Evolutionary conservation across 2,797 vertebrate species (phyloP), one percentile per base, ranked within the genome.

Genomic region (Anguilla anguilla): DNA sequence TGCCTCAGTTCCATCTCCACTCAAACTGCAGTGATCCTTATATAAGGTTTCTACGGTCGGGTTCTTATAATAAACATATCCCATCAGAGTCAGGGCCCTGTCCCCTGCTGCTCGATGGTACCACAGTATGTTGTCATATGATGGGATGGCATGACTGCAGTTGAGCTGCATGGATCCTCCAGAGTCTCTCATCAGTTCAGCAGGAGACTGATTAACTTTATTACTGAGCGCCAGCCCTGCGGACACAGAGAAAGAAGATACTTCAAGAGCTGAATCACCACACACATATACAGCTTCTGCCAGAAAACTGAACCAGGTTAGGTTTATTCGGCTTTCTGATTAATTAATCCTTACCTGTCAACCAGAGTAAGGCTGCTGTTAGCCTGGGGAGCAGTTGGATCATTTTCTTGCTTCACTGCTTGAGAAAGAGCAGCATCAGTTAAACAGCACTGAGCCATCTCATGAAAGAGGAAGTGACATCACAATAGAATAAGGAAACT

Each of bases 41-140:
- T n/a, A n/a, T n/a, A 31, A 9, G 7, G 10, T 5, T 53, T 51
- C 0, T 86, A 85, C 87, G 0, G 0, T 55, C 39, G 17, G 88
- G 0, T 0, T 22, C 5, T 5, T 89, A 91, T 2, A 88, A 85
- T 90, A 90, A 39, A 87, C 83, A 22, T 13, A 91, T 0, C 89
- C 93, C 6, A 86, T 86, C 25, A 89, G 72, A 17, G 85, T 85
- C 39, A 89, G 28, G 72, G 83, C 49, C 1, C 77, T 84, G 22
- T 86, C 39, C 85, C 69, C 86, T 49, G 43, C 31, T 51, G 69
- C 6, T 43, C 83, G 74, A 49, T 89, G 86, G 64, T 89, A 89
- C 89, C 89, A 89, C 69, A 87, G 49, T n/a, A 87, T 87, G 15
- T 0, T 4, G 4, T n/a, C n/a, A n/a, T 74, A 10, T 13, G 25